Percentiles rank a stretch among this genome's conserved stretches.
These are phyloP conservation scores for Pollimyrus isidori DNA, from an alignment of 2,113 vertebrate genomes.

Conservation along the genomic window DNA sequence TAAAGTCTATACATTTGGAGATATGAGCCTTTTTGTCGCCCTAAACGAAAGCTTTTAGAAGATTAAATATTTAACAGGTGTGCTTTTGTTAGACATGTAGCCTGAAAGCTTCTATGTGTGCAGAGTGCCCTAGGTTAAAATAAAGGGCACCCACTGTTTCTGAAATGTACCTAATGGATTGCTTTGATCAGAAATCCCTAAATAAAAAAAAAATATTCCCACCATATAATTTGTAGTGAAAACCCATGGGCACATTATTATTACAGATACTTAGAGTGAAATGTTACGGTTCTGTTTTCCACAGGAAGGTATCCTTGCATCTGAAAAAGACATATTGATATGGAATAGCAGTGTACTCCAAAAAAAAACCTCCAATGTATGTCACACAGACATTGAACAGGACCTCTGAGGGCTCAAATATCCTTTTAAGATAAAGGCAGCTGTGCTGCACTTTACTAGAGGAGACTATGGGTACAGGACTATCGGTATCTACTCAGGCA, in stretches of 20 bases:
- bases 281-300: background rate
- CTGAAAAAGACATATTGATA: background rate
- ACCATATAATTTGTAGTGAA: background rate
- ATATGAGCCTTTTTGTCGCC: constrained; percentile 32
- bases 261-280: background rate
- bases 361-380: background rate
- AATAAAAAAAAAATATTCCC: background rate
- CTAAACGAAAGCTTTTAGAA: constrained; percentile 45
- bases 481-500: background rate
- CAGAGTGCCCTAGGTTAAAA: background rate
- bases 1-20: constrained; percentile 37
- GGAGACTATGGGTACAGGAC: background rate
- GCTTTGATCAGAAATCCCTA: background rate
- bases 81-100: constrained; percentile 2
- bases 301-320: background rate
- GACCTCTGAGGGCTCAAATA: background rate
- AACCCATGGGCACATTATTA: background rate
- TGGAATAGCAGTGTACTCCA: background rate
- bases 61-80: constrained; percentile 50
- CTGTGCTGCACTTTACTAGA: background rate
- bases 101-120: constrained; percentile 20
- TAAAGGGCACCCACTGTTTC: background rate
- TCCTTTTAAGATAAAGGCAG: background rate
- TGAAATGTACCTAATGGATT: background rate
- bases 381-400: background rate